Evolutionary conservation across 2,797 vertebrate species (phyloP).

Genomic region (Nannoperca obscura): DNA sequence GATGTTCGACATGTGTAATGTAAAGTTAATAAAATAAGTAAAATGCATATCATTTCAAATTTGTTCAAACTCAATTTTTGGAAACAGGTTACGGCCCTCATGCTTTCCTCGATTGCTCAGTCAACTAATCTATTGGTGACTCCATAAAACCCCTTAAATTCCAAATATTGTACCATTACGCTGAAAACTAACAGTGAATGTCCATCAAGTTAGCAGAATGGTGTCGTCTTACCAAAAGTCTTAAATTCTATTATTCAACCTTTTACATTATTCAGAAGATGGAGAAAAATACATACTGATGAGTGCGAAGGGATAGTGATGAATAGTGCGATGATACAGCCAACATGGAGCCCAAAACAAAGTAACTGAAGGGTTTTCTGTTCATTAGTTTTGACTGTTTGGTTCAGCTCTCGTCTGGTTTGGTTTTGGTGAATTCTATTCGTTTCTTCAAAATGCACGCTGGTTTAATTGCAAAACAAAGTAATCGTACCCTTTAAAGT

Average conservation of each 20-base stretch:
- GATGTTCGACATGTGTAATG: too few species aligned
- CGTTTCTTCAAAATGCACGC: slow-evolving; percentile 14
- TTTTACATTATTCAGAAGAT: too few species aligned
- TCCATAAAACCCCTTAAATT: background rate
- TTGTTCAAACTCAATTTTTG: too few species aligned
- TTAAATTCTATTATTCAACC: background rate
- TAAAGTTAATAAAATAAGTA: too few species aligned
- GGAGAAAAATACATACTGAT: background rate
- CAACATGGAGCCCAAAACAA: background rate
- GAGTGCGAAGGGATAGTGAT: too few species aligned
- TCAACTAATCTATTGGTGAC: background rate
- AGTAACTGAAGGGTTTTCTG: too few species aligned
- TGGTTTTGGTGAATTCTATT: slow-evolving; percentile 13
- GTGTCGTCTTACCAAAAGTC: background rate
- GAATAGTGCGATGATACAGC: too few species aligned
- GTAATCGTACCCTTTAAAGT: slow-evolving; percentile 22
- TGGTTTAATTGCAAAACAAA: slow-evolving; percentile 28
- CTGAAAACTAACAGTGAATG: background rate
- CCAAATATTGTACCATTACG: background rate
- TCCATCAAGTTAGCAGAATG: background rate
- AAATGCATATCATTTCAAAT: too few species aligned
- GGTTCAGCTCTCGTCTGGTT: background rate
- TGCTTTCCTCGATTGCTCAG: background rate
- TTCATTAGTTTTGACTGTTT: background rate
- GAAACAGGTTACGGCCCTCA: too few species aligned